Conservation (phyloP, 2,797 vertebrate genomes). For the Synanceia verrucosa region DNA sequence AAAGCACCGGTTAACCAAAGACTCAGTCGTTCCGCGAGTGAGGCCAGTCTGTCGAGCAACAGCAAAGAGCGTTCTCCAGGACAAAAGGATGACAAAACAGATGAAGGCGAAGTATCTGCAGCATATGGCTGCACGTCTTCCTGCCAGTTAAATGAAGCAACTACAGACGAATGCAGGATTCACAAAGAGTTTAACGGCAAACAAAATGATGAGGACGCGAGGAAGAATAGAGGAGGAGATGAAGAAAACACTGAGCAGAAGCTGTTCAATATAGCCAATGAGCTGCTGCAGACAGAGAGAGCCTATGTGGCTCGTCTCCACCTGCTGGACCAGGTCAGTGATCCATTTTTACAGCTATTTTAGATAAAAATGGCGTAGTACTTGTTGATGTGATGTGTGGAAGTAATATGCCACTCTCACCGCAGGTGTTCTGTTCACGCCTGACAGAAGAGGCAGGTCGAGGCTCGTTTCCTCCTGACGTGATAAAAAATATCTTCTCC, state of each 20-base stretch:
- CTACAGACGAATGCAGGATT: not conserved
- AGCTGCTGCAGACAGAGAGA: conserved; percentile 90
- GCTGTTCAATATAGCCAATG: conserved; percentile 81
- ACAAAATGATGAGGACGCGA: conserved; percentile 22
- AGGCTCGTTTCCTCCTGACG: conserved; percentile 86
- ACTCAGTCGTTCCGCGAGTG: not conserved
- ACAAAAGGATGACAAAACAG: not conserved
- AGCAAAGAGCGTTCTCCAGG: not conserved
- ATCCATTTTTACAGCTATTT: too few species aligned
- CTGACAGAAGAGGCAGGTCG: conserved; percentile 84
- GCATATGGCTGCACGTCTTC: conserved; percentile 24
- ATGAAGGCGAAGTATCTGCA: not conserved
- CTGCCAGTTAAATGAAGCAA: conserved; percentile 37
- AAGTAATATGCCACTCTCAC: too few species aligned
- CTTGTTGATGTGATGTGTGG: not conserved
- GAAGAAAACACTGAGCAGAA: conserved; percentile 77
- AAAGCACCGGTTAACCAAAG: not conserved
- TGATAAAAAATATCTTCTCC: conserved; percentile 90
- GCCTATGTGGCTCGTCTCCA: conserved; percentile 89
- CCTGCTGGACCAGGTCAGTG: conserved; percentile 88
- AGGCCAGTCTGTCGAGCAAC: not conserved
- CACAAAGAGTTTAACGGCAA: conserved; percentile 9
- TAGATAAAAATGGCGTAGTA: not conserved
- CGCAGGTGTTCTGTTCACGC: conserved; percentile 87
- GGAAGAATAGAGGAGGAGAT: conserved; percentile 14